phyloP scores from a whole-genome alignment of 2,797 vertebrate genomes.

The Anabas testudineus region DNA sequence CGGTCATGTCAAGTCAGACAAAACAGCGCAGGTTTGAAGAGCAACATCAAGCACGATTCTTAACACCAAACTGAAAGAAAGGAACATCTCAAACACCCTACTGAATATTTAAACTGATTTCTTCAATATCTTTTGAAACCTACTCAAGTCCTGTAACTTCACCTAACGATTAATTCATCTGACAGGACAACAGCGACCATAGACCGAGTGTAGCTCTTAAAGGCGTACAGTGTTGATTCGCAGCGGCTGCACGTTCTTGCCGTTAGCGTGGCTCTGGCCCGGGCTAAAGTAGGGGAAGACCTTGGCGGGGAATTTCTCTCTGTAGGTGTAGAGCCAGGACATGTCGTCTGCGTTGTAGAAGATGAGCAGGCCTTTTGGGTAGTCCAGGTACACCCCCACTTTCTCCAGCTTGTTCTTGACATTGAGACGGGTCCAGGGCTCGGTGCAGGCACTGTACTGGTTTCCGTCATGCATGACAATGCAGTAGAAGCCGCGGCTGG shows the following conservation, averaged over 20 bases:
- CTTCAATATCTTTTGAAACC: slow-evolving; percentile 44
- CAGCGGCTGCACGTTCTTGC: slow-evolving; percentile 97
- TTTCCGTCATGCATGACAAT: slow-evolving; percentile 99
- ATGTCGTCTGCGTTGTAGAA: slow-evolving; percentile 99
- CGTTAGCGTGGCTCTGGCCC: slow-evolving; percentile 97
- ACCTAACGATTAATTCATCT: slow-evolving; percentile 5
- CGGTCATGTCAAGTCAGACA: slow-evolving; percentile 51
- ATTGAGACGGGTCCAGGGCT: slow-evolving; percentile 98
- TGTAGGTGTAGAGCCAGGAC: slow-evolving; percentile 99
- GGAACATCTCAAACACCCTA: slow-evolving; percentile 58
- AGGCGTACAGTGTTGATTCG: slow-evolving; percentile 97
- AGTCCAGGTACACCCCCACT: slow-evolving; percentile 98
- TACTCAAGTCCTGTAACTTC: slow-evolving; percentile 31
- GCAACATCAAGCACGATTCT: slow-evolving; percentile 65
- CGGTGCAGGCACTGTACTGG: slow-evolving; percentile 98
- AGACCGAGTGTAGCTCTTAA: slow-evolving; percentile 66
- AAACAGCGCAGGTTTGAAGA: slow-evolving; percentile 51
- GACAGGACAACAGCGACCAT: slow-evolving; percentile 26
- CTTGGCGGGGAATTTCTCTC: slow-evolving; percentile 93
- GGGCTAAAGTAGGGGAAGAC: slow-evolving; percentile 97
- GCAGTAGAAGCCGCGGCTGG: slow-evolving; percentile 96
- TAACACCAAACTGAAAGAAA: slow-evolving; percentile 55
- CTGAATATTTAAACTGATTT: slow-evolving; percentile 47
- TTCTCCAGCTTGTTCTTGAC: slow-evolving; percentile 97
- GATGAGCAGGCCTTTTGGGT: slow-evolving; percentile 94